phyloP scores from a whole-genome alignment of 1,140 invertebrate genomes.

The Bombus balteatus region DNA sequence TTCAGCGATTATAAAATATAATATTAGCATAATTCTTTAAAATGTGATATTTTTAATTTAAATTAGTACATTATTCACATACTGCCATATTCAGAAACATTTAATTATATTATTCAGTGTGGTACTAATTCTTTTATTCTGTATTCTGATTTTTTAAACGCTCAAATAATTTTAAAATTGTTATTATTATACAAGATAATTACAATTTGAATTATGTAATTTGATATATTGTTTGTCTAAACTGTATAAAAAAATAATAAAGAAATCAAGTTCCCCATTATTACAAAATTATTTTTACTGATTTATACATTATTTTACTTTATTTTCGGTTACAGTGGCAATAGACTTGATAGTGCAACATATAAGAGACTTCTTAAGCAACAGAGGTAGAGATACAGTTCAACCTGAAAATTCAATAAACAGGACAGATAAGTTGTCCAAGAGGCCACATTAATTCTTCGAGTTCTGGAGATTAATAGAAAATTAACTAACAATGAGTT shows the following conservation, averaged over 20 bases:
- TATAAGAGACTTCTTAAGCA: slow-evolving; percentile 91
- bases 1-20: slow-evolving; percentile 10
- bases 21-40: slow-evolving; percentile 24
- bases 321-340: slow-evolving; percentile 88
- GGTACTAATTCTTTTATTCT: slow-evolving; percentile 23
- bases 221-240: slow-evolving; percentile 51
- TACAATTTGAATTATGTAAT: slow-evolving; percentile 47
- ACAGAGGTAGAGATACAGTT: slow-evolving; percentile 79
- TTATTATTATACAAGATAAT: slow-evolving; percentile 11
- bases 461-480: slow-evolving; percentile 17
- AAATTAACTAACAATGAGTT: slow-evolving; percentile 12
- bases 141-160: slow-evolving; percentile 8
- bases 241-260: slow-evolving; percentile 57
- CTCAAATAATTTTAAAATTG: slow-evolving; percentile 26
- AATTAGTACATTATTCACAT: slow-evolving; percentile 20
- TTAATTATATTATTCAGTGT: slow-evolving; percentile 28
- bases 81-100: slow-evolving; percentile 25
- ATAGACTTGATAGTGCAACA: slow-evolving; percentile 97
- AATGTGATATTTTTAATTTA: slow-evolving; percentile 43
- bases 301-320: slow-evolving; percentile 25
- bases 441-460: slow-evolving; percentile 78
- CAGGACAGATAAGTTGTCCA: slow-evolving; percentile 70
- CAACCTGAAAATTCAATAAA: slow-evolving; percentile 75
- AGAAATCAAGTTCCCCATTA: slow-evolving; percentile 21
- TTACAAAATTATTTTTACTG: slow-evolving; percentile 20